Evolutionary conservation across 2,888 invertebrate genomes (phyloP).

Genomic region (Tetragonula carbonaria): DNA sequence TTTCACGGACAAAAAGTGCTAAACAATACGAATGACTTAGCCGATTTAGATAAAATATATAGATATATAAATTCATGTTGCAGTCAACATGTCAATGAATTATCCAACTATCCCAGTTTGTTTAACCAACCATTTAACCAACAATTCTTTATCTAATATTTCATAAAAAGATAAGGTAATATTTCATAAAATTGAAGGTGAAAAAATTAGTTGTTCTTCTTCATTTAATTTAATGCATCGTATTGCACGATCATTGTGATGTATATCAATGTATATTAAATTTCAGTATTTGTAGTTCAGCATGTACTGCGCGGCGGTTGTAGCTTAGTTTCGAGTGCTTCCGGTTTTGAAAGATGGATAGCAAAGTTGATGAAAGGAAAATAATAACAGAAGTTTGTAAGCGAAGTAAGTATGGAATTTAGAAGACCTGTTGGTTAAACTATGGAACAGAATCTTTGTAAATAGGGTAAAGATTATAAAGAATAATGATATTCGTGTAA

Average conservation of each 20-base stretch:
- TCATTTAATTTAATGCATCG: background rate
- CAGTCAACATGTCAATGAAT: too few relatives aligned
- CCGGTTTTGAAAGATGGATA: background rate
- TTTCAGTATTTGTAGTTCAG: background rate
- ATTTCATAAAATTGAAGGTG: too few relatives aligned
- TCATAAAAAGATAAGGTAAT: too few relatives aligned
- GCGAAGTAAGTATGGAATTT: background rate
- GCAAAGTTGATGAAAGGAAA: background rate
- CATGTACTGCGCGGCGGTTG: background rate
- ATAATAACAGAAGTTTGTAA: background rate
- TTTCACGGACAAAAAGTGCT: too few relatives aligned
- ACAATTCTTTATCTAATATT: too few relatives aligned
- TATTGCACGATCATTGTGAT: background rate
- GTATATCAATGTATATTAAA: background rate
- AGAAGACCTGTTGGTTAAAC: background rate
- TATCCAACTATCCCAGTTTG: too few relatives aligned
- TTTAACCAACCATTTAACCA: too few relatives aligned
- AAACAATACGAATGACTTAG: too few relatives aligned
- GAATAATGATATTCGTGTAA: background rate
- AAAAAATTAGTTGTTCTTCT: too few relatives aligned
- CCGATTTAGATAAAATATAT: too few relatives aligned
- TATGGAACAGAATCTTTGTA: background rate
- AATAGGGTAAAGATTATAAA: background rate
- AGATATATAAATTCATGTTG: too few relatives aligned
- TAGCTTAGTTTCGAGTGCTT: background rate